Conservation (phyloP, 2,113 vertebrate genomes). For the Raja brachyura region DNA sequence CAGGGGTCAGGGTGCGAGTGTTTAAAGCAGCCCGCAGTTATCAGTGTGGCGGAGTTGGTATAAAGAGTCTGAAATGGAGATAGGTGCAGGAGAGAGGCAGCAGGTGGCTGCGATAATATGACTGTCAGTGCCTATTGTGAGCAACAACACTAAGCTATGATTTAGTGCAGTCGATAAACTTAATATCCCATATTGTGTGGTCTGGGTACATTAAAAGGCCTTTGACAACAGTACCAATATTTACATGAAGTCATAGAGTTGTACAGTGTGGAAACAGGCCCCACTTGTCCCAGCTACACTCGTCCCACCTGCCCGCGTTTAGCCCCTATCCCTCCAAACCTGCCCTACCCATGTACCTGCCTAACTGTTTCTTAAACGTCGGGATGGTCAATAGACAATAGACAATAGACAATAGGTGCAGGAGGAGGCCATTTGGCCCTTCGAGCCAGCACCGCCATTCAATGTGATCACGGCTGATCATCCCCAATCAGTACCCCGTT, state of each 20-base stretch:
- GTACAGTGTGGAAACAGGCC: no score
- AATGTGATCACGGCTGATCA: no score
- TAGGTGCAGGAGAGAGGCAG: background rate
- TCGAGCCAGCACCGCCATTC: no score
- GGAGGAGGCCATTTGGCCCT: no score
- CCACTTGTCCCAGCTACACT: no score
- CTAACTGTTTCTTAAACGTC: no score
- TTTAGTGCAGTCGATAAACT: background rate
- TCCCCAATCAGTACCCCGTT: no score
- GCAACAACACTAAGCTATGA: background rate
- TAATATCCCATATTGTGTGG: background rate
- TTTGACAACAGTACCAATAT: background rate
- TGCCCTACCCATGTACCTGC: no score
- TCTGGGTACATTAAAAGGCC: slow-evolving; percentile 23
- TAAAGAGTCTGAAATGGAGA: slow-evolving; percentile 5
- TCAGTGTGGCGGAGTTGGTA: background rate
- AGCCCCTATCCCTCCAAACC: no score
- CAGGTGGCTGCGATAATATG: slow-evolving; percentile 10
- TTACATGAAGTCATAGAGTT: background rate
- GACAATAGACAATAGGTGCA: no score
- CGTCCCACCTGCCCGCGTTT: no score
- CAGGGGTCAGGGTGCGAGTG: background rate
- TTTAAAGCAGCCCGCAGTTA: background rate
- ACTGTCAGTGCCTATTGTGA: background rate
- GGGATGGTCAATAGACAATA: no score